phyloP scores from a whole-genome alignment of 2,797 vertebrate genomes.

The Synaphobranchus kaupii region DNA sequence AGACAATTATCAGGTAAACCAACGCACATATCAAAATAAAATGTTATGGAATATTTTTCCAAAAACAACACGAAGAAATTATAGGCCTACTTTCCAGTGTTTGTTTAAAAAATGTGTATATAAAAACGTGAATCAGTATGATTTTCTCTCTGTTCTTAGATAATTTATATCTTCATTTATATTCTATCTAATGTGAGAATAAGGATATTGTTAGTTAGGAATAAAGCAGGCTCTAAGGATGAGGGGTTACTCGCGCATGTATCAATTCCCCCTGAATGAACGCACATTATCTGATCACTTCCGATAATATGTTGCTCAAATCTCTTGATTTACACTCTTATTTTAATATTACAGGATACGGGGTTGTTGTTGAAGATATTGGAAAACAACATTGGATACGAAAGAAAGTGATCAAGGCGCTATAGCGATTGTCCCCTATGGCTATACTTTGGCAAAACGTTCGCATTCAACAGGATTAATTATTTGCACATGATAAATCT shows the following conservation, averaged over 20 bases:
- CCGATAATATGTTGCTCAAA: not conserved
- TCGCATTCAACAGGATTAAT: not conserved
- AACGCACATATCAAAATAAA: not conserved
- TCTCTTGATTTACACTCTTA: not conserved
- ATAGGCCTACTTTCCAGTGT: not conserved
- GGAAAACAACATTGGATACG: slow-evolving; percentile 7
- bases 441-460: not conserved
- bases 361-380: not conserved
- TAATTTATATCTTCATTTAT: not conserved
- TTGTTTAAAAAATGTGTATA: not conserved
- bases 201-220: not conserved
- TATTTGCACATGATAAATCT: not conserved
- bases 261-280: not conserved
- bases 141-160: too few species aligned
- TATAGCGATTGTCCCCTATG: not conserved
- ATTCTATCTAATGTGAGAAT: too few species aligned
- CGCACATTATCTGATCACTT: not conserved
- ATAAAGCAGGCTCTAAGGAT: not conserved
- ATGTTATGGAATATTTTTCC: not conserved
- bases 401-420: not conserved
- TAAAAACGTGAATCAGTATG: not conserved
- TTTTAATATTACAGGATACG: slow-evolving; percentile 5
- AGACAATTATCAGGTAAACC: slow-evolving; percentile 71
- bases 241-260: not conserved
- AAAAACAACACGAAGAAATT: not conserved